Base-by-base conservation (phyloP, 2,797 vertebrate species). In the Coilia nasus region DNA sequence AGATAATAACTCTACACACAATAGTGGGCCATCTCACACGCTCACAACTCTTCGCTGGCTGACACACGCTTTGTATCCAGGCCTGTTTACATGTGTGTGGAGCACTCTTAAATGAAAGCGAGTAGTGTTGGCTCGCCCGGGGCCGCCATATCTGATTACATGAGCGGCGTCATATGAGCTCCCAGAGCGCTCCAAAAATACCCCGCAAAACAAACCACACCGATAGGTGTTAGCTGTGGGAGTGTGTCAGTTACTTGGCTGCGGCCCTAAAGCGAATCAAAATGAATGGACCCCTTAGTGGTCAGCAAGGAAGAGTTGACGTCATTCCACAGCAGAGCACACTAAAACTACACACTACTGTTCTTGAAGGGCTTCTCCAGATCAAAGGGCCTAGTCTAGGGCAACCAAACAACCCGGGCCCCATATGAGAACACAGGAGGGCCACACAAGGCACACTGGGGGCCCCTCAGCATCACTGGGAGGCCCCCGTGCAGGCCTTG, bases 371-470 rank as follows among this genome's bases (percentile, higher is more conserved):
- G 82, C 14, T 25, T 78, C 83, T 84, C 31, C 50, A 84, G 50
- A 54, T 54, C 50, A 54, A 54, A 54, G 47, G 44, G 83, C 28
- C 67, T 75, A 78, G 71, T 78, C 35, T 78, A 78, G 31, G 21
- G 19, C 71, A 78, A 44, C 31, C 71, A 78, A 78, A 78, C 71
- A 78, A 35, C 35, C 35, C 14, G 19, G 71, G 7, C 6, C 31
- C 71, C 31, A 41, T 78, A 71, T 10, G 47, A 62, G 35, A 14
- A 44, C 46, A 75, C 2, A 56, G 60, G 14, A 75, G 35, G 78
- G 81, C 41, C 67, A 56, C 81, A 84, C 35, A 80, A 89, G 82
- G 46, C 81, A 41, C 19, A 81, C 81, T 60, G 64, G 64, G 81
- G 23, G n/a, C 41, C 41, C 41, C 31, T 80, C 83, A 84, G 85